Evolutionary conservation across 2,888 invertebrate species (phyloP), one percentile per base, ranked within the genome.

Genomic region (Drosophila planitibia): DNA sequence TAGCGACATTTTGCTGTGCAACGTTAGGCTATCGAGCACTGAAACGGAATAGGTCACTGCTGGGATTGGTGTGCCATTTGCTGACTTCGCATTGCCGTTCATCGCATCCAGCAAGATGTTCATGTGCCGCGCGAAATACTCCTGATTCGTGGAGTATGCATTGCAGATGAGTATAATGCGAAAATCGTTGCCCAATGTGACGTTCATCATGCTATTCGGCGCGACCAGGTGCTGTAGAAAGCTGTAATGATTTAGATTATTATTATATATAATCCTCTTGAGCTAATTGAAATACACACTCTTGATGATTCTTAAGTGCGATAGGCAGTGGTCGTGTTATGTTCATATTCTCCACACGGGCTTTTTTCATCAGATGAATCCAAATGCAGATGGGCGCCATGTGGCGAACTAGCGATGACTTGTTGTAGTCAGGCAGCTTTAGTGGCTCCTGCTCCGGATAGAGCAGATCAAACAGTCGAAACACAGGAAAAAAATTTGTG

Each of bases 301-400:
- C 97, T 90, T 97, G 96, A 91, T 98, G 98, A 70, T 95, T 95
- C 93, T 97, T 96, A 14, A 98, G 94, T 52, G 97, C 96, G 81
- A 95, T 95, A 0, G 98, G 98, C 92, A 98, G 95, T 0, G 96
- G 96, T 58, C 96, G 93, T 73, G 95, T 95, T 91, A 97, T 96
- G 80, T 96, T 97, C 76, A 96, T 95, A 89, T 96, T 96, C 91
- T 98, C 98, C 3, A 96, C 95, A 92, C 98, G 97, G 0, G 98
- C 98, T 94, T 99, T 99, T 92, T 97, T 98, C 84, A 98, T 95
- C 72, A 99, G 94, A 94, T 99, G 98, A 92, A 99, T 97, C 98
- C 99, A 99, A 92, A 99, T 98, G 90, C 98, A 98, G 16, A 98
- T 97, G 76, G 97, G 97, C 0, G 99, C 98, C 97, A 99, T 97